phyloP scores from a whole-genome alignment of 2,797 vertebrate species.

The Anguilla obscura region DNA sequence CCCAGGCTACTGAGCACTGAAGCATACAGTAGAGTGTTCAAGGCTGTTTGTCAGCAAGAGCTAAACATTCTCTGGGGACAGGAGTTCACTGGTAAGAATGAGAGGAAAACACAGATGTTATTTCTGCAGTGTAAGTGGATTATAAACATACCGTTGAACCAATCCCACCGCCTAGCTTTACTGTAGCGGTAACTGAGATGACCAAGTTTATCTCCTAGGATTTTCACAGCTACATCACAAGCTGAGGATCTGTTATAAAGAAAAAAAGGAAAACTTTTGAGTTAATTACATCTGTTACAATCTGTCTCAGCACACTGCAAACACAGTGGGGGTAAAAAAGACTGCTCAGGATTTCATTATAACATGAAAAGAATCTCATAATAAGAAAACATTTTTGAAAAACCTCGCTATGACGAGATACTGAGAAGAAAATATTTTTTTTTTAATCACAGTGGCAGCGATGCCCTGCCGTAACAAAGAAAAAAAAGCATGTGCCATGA shows the following conservation, averaged over 20 bases:
- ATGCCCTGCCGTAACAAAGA: not conserved
- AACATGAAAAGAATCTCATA: not conserved
- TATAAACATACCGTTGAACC: constrained; percentile 72
- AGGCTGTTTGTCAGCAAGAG: not conserved
- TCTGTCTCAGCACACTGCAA: not conserved
- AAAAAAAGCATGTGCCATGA: not conserved
- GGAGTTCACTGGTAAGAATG: not conserved
- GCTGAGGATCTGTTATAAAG: constrained; percentile 72
- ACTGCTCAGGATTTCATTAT: not conserved
- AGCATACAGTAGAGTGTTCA: too few species aligned
- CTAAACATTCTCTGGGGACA: not conserved
- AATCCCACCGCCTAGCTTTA: constrained; percentile 67
- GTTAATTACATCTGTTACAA: not conserved
- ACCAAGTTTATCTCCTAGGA: constrained; percentile 72
- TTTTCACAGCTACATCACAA: constrained; percentile 79
- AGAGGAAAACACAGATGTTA: not conserved
- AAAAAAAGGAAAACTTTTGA: not conserved
- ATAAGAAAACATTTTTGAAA: not conserved
- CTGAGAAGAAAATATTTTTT: not conserved
- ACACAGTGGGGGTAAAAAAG: not conserved
- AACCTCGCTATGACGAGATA: not conserved
- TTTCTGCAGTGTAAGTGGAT: not conserved
- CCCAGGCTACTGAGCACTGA: not conserved
- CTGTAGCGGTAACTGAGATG: constrained; percentile 71
- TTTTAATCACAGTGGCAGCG: not conserved